phyloP scores from a whole-genome alignment of 2,888 invertebrate genomes.

The Drosophila emarginata region DNA sequence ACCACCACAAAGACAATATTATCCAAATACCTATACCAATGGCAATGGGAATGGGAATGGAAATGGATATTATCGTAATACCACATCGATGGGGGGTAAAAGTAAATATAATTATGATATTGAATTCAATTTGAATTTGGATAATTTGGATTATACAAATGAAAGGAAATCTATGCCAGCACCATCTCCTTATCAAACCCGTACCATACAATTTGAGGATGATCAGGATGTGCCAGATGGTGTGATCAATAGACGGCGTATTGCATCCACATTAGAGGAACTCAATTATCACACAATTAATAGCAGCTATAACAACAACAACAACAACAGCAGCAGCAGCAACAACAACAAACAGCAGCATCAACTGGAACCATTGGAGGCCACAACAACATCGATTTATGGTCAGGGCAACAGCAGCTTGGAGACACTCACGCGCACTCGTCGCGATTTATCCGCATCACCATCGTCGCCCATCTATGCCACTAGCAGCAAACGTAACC shows the following conservation, averaged over 20 bases:
- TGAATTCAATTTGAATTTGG: conserved; percentile 77
- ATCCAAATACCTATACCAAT: conserved; percentile 14
- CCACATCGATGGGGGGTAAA: conserved; percentile 8
- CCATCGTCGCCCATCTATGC: conserved; percentile 79
- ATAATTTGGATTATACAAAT: conserved; percentile 43
- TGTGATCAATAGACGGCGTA: conserved; percentile 44
- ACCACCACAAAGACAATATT: conserved; percentile 52
- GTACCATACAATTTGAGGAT: conserved; percentile 42
- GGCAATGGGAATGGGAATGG: conserved; percentile 27
- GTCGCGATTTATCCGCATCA: conserved; percentile 57
- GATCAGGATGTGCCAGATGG: conserved; percentile 73
- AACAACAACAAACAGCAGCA: conserved; percentile 32
- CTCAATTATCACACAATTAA: conserved; percentile 82
- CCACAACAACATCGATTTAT: conserved; percentile 60
- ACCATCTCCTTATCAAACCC: conserved; percentile 55
- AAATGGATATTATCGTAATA: conserved; percentile 19
- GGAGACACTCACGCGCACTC: conserved; percentile 66
- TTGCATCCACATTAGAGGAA: conserved; percentile 73
- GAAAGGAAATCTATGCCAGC: conserved; percentile 60
- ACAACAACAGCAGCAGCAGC: conserved; percentile 37
- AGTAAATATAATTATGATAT: conserved; percentile 78
- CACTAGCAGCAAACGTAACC: conserved; percentile 72
- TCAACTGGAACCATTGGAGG: conserved; percentile 10
- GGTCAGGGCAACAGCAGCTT: conserved; percentile 58
- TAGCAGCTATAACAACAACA: conserved; percentile 34